Conservation (phyloP, 2,113 vertebrate species). For the Pipa parva region DNA sequence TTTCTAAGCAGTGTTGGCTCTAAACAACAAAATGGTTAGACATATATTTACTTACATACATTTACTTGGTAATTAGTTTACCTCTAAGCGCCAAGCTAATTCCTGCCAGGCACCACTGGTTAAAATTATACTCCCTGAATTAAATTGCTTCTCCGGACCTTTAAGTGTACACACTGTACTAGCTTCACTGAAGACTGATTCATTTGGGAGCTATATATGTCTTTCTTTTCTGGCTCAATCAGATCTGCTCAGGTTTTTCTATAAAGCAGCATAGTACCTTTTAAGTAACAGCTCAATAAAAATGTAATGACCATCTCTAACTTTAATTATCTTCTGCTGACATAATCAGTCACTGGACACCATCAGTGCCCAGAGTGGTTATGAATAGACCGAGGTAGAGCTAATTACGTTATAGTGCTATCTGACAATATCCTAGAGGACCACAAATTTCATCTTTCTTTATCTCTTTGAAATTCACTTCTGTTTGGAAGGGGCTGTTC, state of each 20-base stretch:
- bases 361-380: conserved; percentile 13
- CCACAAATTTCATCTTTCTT: conserved; percentile 10
- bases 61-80: conserved; percentile 11
- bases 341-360: conserved; percentile 36
- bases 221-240: conserved; percentile 22
- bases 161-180: conserved; percentile 24
- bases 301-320: conserved; percentile 14
- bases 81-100: neutral
- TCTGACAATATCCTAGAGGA: conserved; percentile 12
- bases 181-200: conserved; percentile 24
- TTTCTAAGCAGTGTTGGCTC: neutral
- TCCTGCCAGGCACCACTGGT: neutral
- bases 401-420: conserved; percentile 5
- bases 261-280: conserved; percentile 13
- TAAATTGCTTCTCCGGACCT: conserved; percentile 10
- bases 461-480: conserved; percentile 15
- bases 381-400: conserved; percentile 16
- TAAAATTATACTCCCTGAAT: conserved; percentile 13
- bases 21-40: neutral
- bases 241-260: conserved; percentile 8
- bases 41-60: neutral
- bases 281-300: conserved; percentile 17
- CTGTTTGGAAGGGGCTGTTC: conserved; percentile 15
- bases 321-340: conserved; percentile 28
- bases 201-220: conserved; percentile 18